Conservation (phyloP, 2,113 vertebrate genomes). For the Oncorhynchus clarkii region DNA sequence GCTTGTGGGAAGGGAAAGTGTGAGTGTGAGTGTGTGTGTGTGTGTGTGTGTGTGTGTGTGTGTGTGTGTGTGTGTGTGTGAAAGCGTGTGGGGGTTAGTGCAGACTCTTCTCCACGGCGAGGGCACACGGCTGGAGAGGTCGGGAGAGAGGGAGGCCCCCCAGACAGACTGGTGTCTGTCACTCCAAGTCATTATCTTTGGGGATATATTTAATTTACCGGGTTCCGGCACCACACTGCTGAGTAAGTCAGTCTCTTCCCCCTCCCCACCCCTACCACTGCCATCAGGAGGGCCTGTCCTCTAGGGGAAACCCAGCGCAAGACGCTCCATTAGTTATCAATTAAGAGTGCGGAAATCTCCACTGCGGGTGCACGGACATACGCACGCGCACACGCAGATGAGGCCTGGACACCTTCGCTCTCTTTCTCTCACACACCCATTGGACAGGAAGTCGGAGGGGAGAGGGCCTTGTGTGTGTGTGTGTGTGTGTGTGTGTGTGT, state of each 20-base stretch:
- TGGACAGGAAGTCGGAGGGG: too few species aligned
- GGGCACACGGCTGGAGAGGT: too few species aligned
- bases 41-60: too few species aligned
- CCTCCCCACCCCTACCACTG: conserved; percentile 25
- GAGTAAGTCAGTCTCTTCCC: conserved; percentile 57
- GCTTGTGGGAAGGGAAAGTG: conserved; percentile 41
- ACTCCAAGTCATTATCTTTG: conserved; percentile 63
- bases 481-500: not conserved
- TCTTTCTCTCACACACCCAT: not conserved
- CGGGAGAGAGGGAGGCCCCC: conserved; percentile 46
- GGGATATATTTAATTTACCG: conserved; percentile 66
- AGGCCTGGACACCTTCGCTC: conserved; percentile 22
- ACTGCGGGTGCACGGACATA: conserved; percentile 27
- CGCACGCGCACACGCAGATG: not conserved
- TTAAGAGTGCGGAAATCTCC: conserved; percentile 76
- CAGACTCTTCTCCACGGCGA: conserved; percentile 9
- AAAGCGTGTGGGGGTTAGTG: conserved; percentile 3
- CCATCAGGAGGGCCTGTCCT: conserved; percentile 58
- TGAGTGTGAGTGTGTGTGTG: conserved; percentile 20
- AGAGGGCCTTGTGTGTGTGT: conserved; percentile 21
- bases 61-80: not conserved
- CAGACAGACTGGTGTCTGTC: conserved; percentile 42
- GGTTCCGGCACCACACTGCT: conserved; percentile 60
- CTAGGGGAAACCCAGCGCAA: conserved; percentile 73
- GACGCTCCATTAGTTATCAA: conserved; percentile 81